These are phyloP conservation scores for Falco peregrinus DNA, from an alignment of 2,797 vertebrate genomes.

Conservation along the genomic window DNA sequence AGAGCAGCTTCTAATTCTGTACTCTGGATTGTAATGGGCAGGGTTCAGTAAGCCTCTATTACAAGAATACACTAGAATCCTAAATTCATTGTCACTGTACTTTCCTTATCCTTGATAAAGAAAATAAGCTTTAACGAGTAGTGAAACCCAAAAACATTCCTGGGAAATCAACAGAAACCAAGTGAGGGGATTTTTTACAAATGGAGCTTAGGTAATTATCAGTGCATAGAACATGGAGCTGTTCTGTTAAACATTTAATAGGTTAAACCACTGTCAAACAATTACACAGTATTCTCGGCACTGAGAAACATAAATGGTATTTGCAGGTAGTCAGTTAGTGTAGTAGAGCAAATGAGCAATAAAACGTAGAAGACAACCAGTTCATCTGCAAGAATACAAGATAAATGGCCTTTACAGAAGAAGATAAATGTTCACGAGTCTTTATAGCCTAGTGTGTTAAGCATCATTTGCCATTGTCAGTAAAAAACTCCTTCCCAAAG, in stretches of 20 bases:
- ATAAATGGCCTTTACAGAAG: background rate
- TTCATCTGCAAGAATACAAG: background rate
- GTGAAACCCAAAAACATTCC: background rate
- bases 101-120: background rate
- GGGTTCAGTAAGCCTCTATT: background rate
- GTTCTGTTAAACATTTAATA: background rate
- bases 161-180: background rate
- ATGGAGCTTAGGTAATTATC: background rate
- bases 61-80: background rate
- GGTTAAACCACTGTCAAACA: background rate
- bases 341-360: background rate
- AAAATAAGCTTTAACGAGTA: background rate
- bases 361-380: background rate
- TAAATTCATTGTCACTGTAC: background rate
- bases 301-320: background rate
- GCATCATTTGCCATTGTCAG: background rate
- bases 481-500: background rate
- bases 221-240: background rate
- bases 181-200: background rate
- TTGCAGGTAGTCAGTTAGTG: background rate
- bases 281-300: background rate
- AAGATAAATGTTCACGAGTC: background rate
- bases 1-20: background rate
- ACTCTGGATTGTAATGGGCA: background rate
- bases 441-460: background rate